Evolutionary conservation across 2,888 invertebrate genomes (phyloP).

Genomic region (Nesidiocoris tenuis): DNA sequence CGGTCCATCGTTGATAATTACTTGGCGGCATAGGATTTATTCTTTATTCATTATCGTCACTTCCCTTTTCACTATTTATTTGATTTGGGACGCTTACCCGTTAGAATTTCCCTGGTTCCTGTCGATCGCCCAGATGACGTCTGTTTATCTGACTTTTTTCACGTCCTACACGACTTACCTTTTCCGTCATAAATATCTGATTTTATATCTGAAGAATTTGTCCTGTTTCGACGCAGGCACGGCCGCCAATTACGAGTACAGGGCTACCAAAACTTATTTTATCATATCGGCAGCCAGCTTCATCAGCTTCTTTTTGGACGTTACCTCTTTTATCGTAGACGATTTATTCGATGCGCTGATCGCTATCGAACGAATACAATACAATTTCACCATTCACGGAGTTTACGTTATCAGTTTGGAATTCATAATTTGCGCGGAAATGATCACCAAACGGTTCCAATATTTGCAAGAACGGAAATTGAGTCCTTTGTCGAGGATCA

Average conservation of each 20-base stretch:
- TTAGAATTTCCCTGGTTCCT: background rate
- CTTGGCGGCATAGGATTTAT: background rate
- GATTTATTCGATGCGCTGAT: too few species aligned
- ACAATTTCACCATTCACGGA: background rate
- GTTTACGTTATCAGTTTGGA: background rate
- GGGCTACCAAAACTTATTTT: background rate
- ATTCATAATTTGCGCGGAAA: background rate
- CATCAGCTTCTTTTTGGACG: background rate
- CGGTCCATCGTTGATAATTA: background rate
- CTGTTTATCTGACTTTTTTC: background rate
- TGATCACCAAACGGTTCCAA: background rate
- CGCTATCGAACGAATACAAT: too few species aligned
- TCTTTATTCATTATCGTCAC: too few species aligned
- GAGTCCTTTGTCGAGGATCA: background rate
- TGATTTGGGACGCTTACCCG: too few species aligned
- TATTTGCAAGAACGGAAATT: background rate
- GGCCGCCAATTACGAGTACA: background rate
- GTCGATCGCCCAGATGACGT: background rate
- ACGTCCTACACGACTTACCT: background rate
- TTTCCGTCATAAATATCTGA: background rate
- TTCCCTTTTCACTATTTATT: too few species aligned
- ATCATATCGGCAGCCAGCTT: background rate
- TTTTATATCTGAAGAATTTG: background rate
- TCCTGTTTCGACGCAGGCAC: background rate
- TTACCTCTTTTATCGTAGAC: too few species aligned